Conservation (phyloP, 2,113 vertebrate species). For the Plectropomus leopardus region DNA sequence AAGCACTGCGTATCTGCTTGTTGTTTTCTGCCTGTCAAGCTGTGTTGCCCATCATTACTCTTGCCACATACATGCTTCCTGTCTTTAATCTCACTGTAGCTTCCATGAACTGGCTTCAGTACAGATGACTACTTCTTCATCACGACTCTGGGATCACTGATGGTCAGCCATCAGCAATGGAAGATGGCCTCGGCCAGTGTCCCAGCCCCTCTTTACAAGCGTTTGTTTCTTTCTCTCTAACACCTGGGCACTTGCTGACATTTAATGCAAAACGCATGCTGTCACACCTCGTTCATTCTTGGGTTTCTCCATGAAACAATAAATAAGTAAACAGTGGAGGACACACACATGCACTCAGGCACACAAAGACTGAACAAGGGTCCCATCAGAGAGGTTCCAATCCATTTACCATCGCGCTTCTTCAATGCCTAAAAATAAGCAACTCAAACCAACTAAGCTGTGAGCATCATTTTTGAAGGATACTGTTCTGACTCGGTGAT, state of each 20-base stretch:
- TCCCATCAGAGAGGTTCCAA: constrained; percentile 49
- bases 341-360: constrained; percentile 33
- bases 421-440: constrained; percentile 59
- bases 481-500: constrained; percentile 26
- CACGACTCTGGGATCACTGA: not conserved
- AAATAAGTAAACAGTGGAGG: constrained; percentile 67
- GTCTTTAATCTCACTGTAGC: not conserved
- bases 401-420: constrained; percentile 48
- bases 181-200: too few relatives aligned
- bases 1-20: not conserved
- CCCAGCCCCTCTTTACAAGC: not conserved
- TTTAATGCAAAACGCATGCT: constrained; percentile 28
- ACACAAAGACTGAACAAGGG: constrained; percentile 18
- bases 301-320: constrained; percentile 53
- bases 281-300: constrained; percentile 47
- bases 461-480: constrained; percentile 23
- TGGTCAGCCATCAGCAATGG: too few relatives aligned
- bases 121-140: not conserved
- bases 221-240: not conserved
- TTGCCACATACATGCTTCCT: not conserved
- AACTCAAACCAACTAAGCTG: constrained; percentile 35
- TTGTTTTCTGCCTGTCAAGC: constrained; percentile 1
- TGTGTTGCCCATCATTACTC: not conserved
- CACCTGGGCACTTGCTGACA: constrained; percentile 28
- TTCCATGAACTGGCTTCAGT: not conserved